Evolutionary conservation across 2,113 vertebrate species (phyloP).

Genomic region (Tricholaema leucomelas): DNA sequence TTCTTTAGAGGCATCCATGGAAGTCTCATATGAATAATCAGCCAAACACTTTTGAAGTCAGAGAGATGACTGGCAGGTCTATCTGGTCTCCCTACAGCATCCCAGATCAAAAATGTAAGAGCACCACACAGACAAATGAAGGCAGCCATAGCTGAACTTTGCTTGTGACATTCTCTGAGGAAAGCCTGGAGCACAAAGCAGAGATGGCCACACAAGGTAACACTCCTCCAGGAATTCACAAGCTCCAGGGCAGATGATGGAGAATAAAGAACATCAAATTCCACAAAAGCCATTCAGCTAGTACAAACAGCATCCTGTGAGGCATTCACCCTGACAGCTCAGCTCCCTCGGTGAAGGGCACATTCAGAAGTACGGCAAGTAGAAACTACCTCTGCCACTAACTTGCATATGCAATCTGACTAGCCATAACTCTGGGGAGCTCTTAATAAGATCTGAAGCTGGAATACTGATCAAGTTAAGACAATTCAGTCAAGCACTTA

Average conservation of each 20-base stretch:
- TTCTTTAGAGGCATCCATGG: background rate
- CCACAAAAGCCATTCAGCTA: background rate
- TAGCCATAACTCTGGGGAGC: background rate
- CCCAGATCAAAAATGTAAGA: background rate
- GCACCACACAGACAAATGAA: background rate
- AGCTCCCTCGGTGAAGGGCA: background rate
- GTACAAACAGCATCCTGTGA: background rate
- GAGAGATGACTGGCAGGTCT: background rate
- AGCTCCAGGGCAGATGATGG: background rate
- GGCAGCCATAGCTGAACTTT: background rate
- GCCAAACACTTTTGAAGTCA: background rate
- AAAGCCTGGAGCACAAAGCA: background rate
- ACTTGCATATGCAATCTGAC: background rate
- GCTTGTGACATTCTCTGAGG: background rate
- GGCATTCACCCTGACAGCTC: constrained; percentile 3
- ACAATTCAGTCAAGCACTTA: constrained; percentile 55
- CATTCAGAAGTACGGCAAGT: background rate
- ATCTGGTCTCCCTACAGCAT: background rate
- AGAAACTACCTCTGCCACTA: constrained; percentile 2
- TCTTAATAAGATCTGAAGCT: background rate
- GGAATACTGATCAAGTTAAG: background rate
- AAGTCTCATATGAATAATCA: background rate
- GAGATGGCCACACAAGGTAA: background rate
- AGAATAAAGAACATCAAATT: constrained; percentile 5
- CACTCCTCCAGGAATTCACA: background rate